Conservation (phyloP, 1,140 invertebrate species). For the Alviniconcha marisindica region DNA sequence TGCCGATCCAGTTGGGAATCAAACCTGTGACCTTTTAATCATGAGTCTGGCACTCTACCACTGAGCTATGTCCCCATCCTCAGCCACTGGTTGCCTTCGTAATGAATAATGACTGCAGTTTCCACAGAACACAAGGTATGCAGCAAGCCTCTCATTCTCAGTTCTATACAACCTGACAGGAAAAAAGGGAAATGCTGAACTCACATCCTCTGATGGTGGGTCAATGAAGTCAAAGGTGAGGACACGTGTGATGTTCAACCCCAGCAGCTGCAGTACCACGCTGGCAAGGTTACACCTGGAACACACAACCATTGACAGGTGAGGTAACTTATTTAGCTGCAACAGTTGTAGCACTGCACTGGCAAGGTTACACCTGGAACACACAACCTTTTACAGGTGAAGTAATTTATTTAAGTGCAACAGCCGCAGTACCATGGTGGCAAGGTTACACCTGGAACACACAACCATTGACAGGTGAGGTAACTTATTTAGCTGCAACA, state of each 20-base stretch:
- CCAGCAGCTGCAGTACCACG: constrained; percentile 88
- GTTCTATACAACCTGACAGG: no score
- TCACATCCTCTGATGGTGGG: constrained; percentile 81
- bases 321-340: constrained; percentile 82
- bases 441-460: constrained; percentile 80
- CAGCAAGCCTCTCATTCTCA: no score
- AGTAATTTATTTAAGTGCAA: constrained; percentile 84
- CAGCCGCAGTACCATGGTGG: constrained; percentile 87
- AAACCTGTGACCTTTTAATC: no score
- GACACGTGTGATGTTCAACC: constrained; percentile 87
- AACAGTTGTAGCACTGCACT: constrained; percentile 89
- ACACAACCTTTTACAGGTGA: constrained; percentile 17
- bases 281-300: constrained; percentile 83
- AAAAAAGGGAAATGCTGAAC: no score
- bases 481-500: constrained; percentile 86
- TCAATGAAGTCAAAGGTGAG: constrained; percentile 94
- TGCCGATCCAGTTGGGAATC: no score
- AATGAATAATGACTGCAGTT: no score
- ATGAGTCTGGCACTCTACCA: no score
- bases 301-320: constrained; percentile 23
- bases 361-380: constrained; percentile 81
- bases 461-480: neutral
- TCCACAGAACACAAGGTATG: no score
- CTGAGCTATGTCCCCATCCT: no score
- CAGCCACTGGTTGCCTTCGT: no score